Conservation (phyloP, 2,888 invertebrate species). For the Eupithecia abbreviata region DNA sequence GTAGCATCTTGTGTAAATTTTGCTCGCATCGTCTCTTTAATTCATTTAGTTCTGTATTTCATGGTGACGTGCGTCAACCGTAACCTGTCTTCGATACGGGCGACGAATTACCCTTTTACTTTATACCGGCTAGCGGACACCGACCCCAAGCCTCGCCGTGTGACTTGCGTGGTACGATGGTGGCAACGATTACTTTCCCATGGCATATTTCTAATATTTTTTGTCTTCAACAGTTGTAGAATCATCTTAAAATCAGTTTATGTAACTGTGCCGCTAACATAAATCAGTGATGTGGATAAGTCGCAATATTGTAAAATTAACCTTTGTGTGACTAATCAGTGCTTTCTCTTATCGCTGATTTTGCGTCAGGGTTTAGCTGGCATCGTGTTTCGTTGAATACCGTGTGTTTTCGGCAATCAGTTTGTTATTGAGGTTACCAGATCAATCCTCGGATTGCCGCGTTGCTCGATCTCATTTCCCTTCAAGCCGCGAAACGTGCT, state of each 20-base stretch:
- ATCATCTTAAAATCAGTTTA: conserved; percentile 63
- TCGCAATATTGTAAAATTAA: conserved; percentile 72
- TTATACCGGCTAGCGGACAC: conserved; percentile 85
- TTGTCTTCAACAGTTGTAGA: conserved; percentile 47
- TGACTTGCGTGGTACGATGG: conserved; percentile 83
- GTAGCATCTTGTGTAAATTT: conserved; percentile 52
- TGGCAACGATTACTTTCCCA: conserved; percentile 82
- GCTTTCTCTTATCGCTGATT: conserved; percentile 80
- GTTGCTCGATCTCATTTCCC: conserved; percentile 75
- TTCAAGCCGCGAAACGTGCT: conserved; percentile 77
- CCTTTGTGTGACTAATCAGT: conserved; percentile 77
- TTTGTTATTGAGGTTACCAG: conserved; percentile 78
- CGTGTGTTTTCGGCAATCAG: conserved; percentile 53
- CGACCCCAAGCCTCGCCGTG: conserved; percentile 86
- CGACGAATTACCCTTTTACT: conserved; percentile 74
- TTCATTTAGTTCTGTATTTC: conserved; percentile 47
- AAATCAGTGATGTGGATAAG: conserved; percentile 64
- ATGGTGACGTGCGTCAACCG: conserved; percentile 48
- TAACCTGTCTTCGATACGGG: conserved; percentile 58
- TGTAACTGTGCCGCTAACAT: conserved; percentile 63
- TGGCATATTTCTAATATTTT: conserved; percentile 53
- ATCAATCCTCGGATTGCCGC: conserved; percentile 79
- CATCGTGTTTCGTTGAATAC: conserved; percentile 56
- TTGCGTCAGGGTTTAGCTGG: conserved; percentile 58
- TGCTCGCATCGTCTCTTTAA: conserved; percentile 39